Evolutionary conservation across 2,888 invertebrate genomes (phyloP), one percentile per base, ranked within the genome.

Genomic region (Shargacucullia verbasci): DNA sequence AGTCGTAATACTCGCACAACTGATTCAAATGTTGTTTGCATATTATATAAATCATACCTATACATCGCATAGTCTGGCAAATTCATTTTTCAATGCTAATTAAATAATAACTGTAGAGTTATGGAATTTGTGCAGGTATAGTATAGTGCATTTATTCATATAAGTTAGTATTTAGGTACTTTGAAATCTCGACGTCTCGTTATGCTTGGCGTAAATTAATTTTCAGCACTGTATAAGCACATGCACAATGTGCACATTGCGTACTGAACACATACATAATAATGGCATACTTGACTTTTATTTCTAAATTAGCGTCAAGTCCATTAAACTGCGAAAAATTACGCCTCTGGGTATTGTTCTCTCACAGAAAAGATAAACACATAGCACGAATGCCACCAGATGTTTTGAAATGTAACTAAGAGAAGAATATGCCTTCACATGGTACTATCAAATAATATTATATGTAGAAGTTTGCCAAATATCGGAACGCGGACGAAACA

Each of bases 331-430:
- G 76, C 78, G 65, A 80, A 84, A 80, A 82, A 79, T 81, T 80
- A 82, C 76, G 78, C 74, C 62, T 69, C 56, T 67, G 50, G 50
- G 83, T 85, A 88, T 88, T 87, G 88, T 86, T 87, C 87, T 85
- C 78, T 38, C 35, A 69, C 65, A 64, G 72, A 76, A 82, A 87
- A 82, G 81, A 82, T 82, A 88, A 85, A 85, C 85, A 85, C 55
- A 47, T 69, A 59, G 56, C 59, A 59, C 62, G 63, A 68, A 72
- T 61, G 61, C 68, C 54, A 74, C 80, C 86, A 86, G 83, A 81
- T 87, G 86, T 86, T 83, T 81, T 74, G 54, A 54, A 64, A 62
- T 61, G 67, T 71, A 54, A 43, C 13, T 52, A 49, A 52, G 37
- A 57, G 13, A 29, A 54, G 44, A 50, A 40, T 49, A 46, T 60